phyloP scores from a whole-genome alignment of 2,888 invertebrate genomes.

The Bugulina stolonifera region DNA sequence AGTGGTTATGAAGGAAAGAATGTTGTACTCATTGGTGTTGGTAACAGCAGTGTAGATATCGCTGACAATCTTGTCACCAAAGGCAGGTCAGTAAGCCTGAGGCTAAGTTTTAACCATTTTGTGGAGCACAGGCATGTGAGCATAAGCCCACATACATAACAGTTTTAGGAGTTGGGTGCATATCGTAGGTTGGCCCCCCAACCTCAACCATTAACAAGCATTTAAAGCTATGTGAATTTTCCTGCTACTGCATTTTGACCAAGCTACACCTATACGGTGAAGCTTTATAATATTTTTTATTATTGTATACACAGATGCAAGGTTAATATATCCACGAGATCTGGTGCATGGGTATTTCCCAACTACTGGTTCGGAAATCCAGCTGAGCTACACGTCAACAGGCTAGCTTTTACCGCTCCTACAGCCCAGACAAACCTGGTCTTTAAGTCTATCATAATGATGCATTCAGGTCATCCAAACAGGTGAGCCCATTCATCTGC shows the following conservation, averaged over 20 bases:
- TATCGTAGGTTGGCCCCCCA: too few species aligned
- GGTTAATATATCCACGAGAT: conserved; percentile 35
- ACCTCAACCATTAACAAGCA: too few species aligned
- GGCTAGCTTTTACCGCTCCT: background rate
- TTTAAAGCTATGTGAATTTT: too few species aligned
- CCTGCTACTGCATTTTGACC: too few species aligned
- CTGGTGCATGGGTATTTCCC: conserved; percentile 49
- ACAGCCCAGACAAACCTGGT: background rate
- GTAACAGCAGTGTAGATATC: conserved; percentile 48
- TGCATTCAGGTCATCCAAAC: background rate
- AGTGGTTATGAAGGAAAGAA: conserved; percentile 41
- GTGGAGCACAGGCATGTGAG: too few species aligned
- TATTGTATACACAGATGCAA: too few species aligned
- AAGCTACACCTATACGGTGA: too few species aligned
- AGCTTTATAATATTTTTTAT: too few species aligned
- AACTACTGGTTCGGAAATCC: conserved; percentile 46
- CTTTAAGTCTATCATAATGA: background rate
- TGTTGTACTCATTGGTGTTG: conserved; percentile 46
- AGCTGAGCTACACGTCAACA: conserved; percentile 34
- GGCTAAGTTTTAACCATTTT: too few species aligned
- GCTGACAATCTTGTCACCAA: conserved; percentile 41
- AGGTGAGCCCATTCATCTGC: conserved; percentile 31
- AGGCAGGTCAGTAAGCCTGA: conserved; percentile 43
- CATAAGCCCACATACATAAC: too few species aligned
- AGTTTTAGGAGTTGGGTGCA: too few species aligned